Conservation (phyloP, 2,113 vertebrate genomes). For the Aspiorhynchus laticeps region DNA sequence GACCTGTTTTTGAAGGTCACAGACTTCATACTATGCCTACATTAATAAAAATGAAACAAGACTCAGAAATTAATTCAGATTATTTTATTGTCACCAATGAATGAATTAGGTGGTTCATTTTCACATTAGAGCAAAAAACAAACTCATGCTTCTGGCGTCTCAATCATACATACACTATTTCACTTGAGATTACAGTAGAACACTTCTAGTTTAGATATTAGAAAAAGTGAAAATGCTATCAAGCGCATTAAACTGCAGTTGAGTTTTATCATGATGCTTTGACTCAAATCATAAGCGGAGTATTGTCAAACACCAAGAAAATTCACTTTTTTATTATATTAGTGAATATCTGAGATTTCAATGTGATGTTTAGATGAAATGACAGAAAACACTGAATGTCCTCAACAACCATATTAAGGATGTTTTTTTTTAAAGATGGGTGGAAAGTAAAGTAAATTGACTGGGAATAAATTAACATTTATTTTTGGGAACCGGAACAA, state of each 20-base stretch:
- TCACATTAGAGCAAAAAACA: background rate
- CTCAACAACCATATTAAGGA: background rate
- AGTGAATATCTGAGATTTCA: background rate
- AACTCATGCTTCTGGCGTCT: background rate
- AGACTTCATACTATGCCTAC: too few relatives aligned
- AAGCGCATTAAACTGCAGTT: background rate
- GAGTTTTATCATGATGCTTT: background rate
- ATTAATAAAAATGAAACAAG: background rate
- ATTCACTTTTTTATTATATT: background rate
- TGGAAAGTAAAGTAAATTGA: background rate
- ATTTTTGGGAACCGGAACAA: background rate
- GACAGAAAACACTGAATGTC: background rate
- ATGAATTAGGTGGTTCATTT: background rate
- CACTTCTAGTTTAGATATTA: conserved; percentile 9
- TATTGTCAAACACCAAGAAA: too few relatives aligned
- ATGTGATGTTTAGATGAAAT: background rate
- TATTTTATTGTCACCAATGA: conserved; percentile 16
- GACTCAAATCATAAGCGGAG: background rate
- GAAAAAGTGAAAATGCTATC: background rate
- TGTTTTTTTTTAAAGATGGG: too few relatives aligned
- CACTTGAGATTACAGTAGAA: background rate
- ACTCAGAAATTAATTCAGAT: background rate
- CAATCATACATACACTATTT: background rate
- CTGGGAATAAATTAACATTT: background rate
- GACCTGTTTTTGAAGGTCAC: background rate